A percentile compares a stretch with the other conserved stretches of the same genome.
These are phyloP conservation scores for Rhagoletis pomonella DNA, from an alignment of 1,140 invertebrate genomes.

Conservation along the genomic window DNA sequence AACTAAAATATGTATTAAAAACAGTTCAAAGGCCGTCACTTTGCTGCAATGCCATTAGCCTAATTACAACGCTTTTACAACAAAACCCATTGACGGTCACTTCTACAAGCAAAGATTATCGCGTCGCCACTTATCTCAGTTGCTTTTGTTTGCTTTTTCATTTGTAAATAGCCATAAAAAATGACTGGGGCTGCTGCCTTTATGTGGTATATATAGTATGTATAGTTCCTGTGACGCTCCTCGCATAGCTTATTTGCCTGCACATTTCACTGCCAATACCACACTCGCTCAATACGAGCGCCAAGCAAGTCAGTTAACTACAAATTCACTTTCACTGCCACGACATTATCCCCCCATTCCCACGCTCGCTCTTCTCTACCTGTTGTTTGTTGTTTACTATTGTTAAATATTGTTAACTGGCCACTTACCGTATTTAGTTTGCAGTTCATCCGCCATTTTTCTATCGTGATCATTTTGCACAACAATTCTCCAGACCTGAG, in stretches of 20 bases:
- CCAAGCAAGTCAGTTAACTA: background rate
- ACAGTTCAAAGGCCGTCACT: conserved; percentile 25
- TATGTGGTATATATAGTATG: background rate
- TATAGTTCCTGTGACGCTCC: conserved; percentile 5
- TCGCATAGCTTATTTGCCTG: conserved; percentile 20
- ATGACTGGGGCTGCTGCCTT: too few relatives aligned
- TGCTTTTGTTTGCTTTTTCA: background rate
- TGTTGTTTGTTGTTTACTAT: conserved; percentile 33
- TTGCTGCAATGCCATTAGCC: conserved; percentile 26
- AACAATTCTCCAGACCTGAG: conserved; percentile 77
- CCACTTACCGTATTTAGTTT: conserved; percentile 70
- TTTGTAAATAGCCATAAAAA: too few relatives aligned
- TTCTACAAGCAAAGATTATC: background rate
- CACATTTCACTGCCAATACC: conserved; percentile 36
- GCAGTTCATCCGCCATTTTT: conserved; percentile 69
- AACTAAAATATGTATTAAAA: background rate
- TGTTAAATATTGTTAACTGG: conserved; percentile 24
- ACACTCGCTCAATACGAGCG: too few relatives aligned
- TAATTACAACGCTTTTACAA: conserved; percentile 8
- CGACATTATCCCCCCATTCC: background rate
- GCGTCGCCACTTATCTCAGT: background rate
- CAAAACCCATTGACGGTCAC: background rate
- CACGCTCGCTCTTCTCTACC: background rate
- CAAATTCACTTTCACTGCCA: conserved; percentile 32
- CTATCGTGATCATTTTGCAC: conserved; percentile 73